Percentiles rank a stretch among this genome's conserved stretches.
These are phyloP conservation scores for Ceyx melanurus DNA, from an alignment of 2,113 vertebrate genomes.

Conservation along the genomic window DNA sequence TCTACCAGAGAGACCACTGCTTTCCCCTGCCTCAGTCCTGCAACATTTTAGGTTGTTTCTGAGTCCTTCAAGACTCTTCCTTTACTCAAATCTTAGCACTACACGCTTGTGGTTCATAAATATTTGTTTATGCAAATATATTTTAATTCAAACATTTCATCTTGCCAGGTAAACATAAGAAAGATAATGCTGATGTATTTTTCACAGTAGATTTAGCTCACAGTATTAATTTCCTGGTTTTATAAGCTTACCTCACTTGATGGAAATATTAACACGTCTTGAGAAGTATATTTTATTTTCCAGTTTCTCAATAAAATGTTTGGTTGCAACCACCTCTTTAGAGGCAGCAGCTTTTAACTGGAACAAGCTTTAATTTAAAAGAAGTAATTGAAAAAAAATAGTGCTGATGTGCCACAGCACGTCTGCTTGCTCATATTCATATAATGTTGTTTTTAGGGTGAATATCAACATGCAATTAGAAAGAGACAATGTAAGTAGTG, in stretches of 20 bases:
- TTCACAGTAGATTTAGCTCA: neutral
- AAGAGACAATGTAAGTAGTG: neutral
- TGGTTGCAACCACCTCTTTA: constrained; percentile 29
- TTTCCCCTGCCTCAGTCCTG: neutral
- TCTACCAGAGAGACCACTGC: neutral
- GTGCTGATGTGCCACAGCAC: neutral
- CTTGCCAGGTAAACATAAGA: neutral
- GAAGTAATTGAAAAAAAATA: constrained; percentile 28
- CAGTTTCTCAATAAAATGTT: neutral
- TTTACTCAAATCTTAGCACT: neutral
- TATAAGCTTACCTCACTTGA: neutral
- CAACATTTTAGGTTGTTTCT: neutral
- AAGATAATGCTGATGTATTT: neutral
- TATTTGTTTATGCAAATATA: constrained; percentile 30
- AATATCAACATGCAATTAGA: constrained; percentile 25
- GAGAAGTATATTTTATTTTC: neutral
- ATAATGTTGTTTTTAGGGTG: neutral
- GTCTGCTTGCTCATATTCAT: neutral
- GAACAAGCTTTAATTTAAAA: constrained; percentile 46
- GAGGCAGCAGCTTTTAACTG: constrained; percentile 42
- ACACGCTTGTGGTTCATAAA: neutral
- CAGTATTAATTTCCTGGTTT: neutral
- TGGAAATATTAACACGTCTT: neutral
- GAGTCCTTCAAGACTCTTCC: neutral
- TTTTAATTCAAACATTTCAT: constrained; percentile 34